These are phyloP conservation scores for Drosophila dives DNA, from an alignment of 2,888 invertebrate genomes.

Conservation along the genomic window DNA sequence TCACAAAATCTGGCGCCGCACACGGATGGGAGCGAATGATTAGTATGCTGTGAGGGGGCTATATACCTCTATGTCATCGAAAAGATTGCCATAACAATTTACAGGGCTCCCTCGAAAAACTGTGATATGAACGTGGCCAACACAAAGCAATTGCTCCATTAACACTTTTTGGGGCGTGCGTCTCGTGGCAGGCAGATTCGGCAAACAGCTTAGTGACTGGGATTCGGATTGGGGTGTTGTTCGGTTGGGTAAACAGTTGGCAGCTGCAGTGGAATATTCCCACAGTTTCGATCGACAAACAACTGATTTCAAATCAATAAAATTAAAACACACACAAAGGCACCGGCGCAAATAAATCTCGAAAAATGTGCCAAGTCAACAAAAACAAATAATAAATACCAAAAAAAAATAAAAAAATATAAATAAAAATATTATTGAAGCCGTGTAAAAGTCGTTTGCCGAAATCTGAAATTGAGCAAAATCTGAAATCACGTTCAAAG, in stretches of 20 bases:
- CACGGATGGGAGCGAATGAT: constrained; percentile 56
- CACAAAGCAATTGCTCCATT: constrained; percentile 70
- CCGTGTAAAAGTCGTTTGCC: constrained; percentile 20
- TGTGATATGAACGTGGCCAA: constrained; percentile 35
- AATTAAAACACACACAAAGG: constrained; percentile 36
- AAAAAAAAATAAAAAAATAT: constrained; percentile 44
- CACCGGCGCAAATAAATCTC: constrained; percentile 64
- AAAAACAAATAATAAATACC: constrained; percentile 56
- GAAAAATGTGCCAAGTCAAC: constrained; percentile 75
- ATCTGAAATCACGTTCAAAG: constrained; percentile 18
- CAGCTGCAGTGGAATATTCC: constrained; percentile 72
- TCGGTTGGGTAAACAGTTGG: constrained; percentile 54
- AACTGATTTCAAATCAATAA: constrained; percentile 62
- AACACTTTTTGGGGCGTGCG: constrained; percentile 70
- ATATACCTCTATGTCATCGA: background rate
- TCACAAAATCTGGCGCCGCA: constrained; percentile 49
- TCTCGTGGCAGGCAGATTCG: constrained; percentile 14
- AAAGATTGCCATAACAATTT: constrained; percentile 55
- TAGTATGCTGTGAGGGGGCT: constrained; percentile 5
- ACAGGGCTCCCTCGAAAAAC: constrained; percentile 33
- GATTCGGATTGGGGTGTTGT: background rate
- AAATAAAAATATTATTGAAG: constrained; percentile 14
- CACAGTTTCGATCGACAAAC: constrained; percentile 59
- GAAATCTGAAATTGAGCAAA: constrained; percentile 6
- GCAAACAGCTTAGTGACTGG: background rate